Percentiles rank a stretch among this genome's conserved stretches.
Evolutionary conservation across 1,140 invertebrate genomes (phyloP).

Genomic region (Sinella curviseta): DNA sequence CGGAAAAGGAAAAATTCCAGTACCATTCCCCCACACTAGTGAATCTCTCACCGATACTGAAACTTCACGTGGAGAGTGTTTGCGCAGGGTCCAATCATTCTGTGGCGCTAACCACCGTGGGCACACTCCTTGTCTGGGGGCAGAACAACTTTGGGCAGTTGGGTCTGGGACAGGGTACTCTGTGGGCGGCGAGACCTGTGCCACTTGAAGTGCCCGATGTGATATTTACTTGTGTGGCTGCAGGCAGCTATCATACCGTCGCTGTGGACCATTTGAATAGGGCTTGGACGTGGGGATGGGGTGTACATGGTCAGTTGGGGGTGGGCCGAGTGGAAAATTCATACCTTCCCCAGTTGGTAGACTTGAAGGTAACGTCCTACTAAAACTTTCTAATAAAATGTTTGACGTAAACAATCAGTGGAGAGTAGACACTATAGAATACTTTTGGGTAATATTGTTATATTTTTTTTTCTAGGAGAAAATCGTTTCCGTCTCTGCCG

Average conservation of each 20-base stretch:
- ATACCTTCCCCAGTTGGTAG: neutral
- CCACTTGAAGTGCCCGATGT: constrained; percentile 40
- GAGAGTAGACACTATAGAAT: no score
- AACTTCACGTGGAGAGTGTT: constrained; percentile 41
- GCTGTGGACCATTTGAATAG: constrained; percentile 22
- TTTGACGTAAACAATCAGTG: no score
- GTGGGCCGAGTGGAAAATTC: constrained; percentile 1
- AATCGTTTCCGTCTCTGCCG: constrained; percentile 43
- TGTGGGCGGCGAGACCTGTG: constrained; percentile 30
- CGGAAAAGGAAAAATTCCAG: neutral
- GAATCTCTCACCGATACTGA: constrained; percentile 29
- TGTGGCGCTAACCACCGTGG: constrained; percentile 41
- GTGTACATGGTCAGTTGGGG: constrained; percentile 34
- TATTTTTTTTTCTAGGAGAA: constrained; percentile 37
- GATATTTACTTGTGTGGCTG: constrained; percentile 42
- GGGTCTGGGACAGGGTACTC: constrained; percentile 31
- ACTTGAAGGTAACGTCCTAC: constrained; percentile 8
- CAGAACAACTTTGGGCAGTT: constrained; percentile 44
- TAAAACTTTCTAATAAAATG: no score
- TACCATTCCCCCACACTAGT: constrained; percentile 31
- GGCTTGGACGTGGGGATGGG: constrained; percentile 48
- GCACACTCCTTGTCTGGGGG: constrained; percentile 44
- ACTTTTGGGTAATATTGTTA: neutral
- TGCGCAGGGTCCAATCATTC: constrained; percentile 44
- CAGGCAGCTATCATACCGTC: constrained; percentile 38